Conservation (phyloP, 2,797 vertebrate genomes). For the Muscicapa striata region DNA sequence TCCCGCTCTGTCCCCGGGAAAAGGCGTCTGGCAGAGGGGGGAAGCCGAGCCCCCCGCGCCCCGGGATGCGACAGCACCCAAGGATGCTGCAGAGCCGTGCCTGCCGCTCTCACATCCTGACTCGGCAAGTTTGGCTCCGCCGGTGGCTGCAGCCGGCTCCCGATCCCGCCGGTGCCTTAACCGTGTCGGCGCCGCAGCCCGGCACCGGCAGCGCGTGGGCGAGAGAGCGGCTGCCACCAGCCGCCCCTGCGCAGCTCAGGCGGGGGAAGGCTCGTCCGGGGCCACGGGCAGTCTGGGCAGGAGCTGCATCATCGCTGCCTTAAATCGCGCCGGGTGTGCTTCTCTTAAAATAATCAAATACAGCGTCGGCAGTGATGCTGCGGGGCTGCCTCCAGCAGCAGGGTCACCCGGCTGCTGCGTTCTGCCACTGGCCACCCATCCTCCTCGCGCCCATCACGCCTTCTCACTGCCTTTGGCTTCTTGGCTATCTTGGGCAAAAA, state of each 20-base stretch:
- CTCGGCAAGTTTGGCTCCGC: constrained; percentile 66
- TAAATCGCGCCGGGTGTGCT: not conserved
- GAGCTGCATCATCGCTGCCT: not conserved
- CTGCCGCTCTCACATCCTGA: constrained; percentile 58
- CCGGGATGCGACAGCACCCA: constrained; percentile 26
- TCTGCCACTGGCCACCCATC: not conserved
- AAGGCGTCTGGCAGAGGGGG: not conserved
- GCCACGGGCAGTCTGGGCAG: not conserved
- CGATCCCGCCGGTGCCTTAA: not conserved
- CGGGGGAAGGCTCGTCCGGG: not conserved
- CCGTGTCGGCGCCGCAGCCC: constrained; percentile 13
- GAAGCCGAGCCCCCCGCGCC: not conserved
- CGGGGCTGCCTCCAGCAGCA: not conserved
- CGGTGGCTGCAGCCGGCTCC: constrained; percentile 19
- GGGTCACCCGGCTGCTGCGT: not conserved
- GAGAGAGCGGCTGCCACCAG: constrained; percentile 7
- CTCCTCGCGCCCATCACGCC: not conserved
- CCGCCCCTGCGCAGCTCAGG: not conserved
- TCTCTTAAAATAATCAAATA: not conserved
- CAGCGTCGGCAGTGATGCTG: not conserved
- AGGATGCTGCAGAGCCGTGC: constrained; percentile 54
- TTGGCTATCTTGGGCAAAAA: not conserved
- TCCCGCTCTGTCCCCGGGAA: not conserved
- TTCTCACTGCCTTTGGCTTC: not conserved
- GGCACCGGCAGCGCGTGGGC: constrained; percentile 10